These are phyloP conservation scores for Napeogenes inachia DNA, from an alignment of 2,888 invertebrate genomes.

Conservation along the genomic window DNA sequence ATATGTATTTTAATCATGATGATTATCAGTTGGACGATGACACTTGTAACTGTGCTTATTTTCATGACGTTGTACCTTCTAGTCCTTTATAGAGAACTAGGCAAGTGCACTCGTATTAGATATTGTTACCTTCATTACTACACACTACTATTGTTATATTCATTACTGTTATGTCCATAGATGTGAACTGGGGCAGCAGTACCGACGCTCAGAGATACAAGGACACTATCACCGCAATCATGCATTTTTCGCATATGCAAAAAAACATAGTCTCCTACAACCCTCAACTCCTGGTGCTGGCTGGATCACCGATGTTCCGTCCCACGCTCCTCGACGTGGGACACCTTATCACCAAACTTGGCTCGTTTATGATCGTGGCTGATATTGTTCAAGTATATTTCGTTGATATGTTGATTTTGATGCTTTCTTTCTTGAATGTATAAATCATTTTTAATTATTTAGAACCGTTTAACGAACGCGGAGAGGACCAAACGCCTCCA, in stretches of 20 bases:
- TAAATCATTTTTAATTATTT: not conserved
- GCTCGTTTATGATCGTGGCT: conserved; percentile 89
- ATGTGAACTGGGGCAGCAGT: conserved; percentile 95
- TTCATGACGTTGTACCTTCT: conserved; percentile 88
- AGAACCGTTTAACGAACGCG: conserved; percentile 63
- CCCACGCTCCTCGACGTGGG: conserved; percentile 91
- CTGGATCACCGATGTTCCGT: conserved; percentile 85
- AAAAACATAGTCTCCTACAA: conserved; percentile 97
- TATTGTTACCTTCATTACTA: not conserved
- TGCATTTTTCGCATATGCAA: conserved; percentile 82
- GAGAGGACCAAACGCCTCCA: conserved; percentile 67
- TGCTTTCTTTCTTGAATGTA: not conserved
- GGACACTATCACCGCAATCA: conserved; percentile 87
- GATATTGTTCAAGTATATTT: conserved; percentile 83
- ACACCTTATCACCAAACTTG: conserved; percentile 88
- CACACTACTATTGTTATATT: too few species aligned
- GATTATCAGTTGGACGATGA: conserved; percentile 90
- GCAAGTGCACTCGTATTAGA: conserved; percentile 47
- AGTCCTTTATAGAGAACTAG: conserved; percentile 91
- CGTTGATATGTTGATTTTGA: not conserved
- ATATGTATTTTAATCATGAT: conserved; percentile 90
- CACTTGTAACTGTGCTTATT: conserved; percentile 87
- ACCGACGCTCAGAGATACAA: conserved; percentile 94
- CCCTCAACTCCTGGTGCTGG: conserved; percentile 87
- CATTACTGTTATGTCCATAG: conserved; percentile 43